A percentile compares a stretch with the other conserved stretches of the same genome.
Conservation (phyloP, 2,888 invertebrate species). For the Caenorhabditis imperialis region DNA sequence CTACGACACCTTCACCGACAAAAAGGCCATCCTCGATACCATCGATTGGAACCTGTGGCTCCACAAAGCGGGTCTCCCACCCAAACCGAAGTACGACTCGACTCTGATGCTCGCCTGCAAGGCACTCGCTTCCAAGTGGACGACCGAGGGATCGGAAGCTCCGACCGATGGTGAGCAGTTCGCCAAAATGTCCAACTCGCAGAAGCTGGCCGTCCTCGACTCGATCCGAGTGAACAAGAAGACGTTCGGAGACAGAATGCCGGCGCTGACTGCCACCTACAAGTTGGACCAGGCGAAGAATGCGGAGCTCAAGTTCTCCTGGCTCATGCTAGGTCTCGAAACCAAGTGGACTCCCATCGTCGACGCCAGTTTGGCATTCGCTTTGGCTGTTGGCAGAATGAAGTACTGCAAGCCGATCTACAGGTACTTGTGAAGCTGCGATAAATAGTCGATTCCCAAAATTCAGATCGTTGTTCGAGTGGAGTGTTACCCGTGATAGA, state of each 20-base stretch:
- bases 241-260: slow-evolving; percentile 45
- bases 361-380: slow-evolving; percentile 84
- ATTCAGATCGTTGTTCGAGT: slow-evolving; percentile 70
- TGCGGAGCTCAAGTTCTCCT: slow-evolving; percentile 79
- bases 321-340: slow-evolving; percentile 86
- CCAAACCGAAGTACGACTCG: slow-evolving; percentile 83
- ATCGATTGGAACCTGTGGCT: slow-evolving; percentile 92
- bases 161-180: slow-evolving; percentile 34
- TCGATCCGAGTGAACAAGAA: slow-evolving; percentile 48
- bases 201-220: slow-evolving; percentile 57
- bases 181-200: slow-evolving; percentile 43
- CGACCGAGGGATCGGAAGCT: slow-evolving; percentile 16
- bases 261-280: slow-evolving; percentile 49
- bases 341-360: slow-evolving; percentile 84
- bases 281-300: slow-evolving; percentile 58
- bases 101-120: slow-evolving; percentile 61
- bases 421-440: no score
- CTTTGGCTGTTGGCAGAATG: slow-evolving; percentile 89
- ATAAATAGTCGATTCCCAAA: not conserved
- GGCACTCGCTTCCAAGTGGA: slow-evolving; percentile 55
- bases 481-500: slow-evolving; percentile 61
- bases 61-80: slow-evolving; percentile 88
- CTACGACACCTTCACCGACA: slow-evolving; percentile 83
- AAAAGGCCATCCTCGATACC: slow-evolving; percentile 80
- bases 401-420: slow-evolving; percentile 91